Base-by-base conservation (phyloP, 2,113 vertebrate genomes). In the Vidua macroura region DNA sequence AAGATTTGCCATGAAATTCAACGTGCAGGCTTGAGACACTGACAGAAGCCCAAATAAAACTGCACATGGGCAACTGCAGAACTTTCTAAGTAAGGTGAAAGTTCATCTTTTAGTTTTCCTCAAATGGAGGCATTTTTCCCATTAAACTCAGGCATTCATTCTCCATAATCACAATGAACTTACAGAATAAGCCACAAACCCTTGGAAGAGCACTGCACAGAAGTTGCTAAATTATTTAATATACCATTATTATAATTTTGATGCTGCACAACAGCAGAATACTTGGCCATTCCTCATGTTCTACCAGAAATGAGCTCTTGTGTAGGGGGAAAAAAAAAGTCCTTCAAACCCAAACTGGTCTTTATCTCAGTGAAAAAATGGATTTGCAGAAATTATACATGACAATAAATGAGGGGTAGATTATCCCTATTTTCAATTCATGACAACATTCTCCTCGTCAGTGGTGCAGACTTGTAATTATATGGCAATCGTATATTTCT, bases 201-300 rank as follows among this genome's bases (percentile, higher is more conserved):
- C 58, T 53, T 52, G 62, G 69, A 95, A 90, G 41, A 85, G 82
- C 75, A 51, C 7, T 66, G 84, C 85, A 83, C 88, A 96, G 95
- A 92, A 86, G 87, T 68, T 90, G 88, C 56, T 94, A 66, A 93
- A 97, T 96, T 93, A 88, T 95, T 90, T 95, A 96, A 94, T 93
- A 72, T 27, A 39, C 43, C 63, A 84, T 86, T 95, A 84, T 92
- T 95, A 84, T 77, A n/a, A 85, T 91, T 82, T 51, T 86, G 62
- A 88, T 94, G 90, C 90, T 89, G 63, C 76, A 89, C 86, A 97
- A 88, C 77, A 89, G 80, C 55, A 74, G 56, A 91, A 60, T 43
- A 27, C 49, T 92, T 33, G 70, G 60, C 62, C 74, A 72, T 95
- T 93, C 85, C 49, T 94, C 64, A 63, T 30, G 43, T 37, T 59